Evolutionary conservation across 2,797 vertebrate species (phyloP).

Genomic region (Poecilia gillii): DNA sequence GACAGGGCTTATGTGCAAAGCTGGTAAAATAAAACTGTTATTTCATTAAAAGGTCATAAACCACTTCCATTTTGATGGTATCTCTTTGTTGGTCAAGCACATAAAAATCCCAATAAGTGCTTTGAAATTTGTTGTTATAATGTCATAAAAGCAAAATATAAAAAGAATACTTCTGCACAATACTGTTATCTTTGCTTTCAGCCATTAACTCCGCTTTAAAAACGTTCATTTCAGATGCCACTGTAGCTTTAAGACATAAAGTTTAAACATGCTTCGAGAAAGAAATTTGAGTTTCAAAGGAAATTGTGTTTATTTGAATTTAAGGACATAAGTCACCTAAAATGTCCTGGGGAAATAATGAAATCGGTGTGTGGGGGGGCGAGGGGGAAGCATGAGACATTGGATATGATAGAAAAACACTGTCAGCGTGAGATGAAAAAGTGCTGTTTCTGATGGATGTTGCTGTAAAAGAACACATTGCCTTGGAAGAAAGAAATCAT

Average conservation of each 20-base stretch:
- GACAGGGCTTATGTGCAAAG: not conserved
- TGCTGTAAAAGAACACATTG: slow-evolving; percentile 33
- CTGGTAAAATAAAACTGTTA: not conserved
- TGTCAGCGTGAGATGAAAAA: not conserved
- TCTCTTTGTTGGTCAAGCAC: not conserved
- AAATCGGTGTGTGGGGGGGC: not conserved
- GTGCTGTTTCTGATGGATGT: slow-evolving; percentile 33
- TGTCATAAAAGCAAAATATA: not conserved
- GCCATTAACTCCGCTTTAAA: slow-evolving; percentile 43
- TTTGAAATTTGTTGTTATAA: not conserved
- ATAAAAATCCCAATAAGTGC: not conserved
- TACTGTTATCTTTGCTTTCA: slow-evolving; percentile 43
- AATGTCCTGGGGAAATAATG: slow-evolving; percentile 25
- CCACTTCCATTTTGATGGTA: not conserved
- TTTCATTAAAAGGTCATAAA: not conserved
- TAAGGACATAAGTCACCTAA: slow-evolving; percentile 13
- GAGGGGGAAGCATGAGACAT: slow-evolving; percentile 6
- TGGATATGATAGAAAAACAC: not conserved
- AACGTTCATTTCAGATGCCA: slow-evolving; percentile 26
- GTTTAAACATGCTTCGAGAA: slow-evolving; percentile 28
- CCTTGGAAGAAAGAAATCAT: slow-evolving; percentile 21
- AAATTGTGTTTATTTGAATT: slow-evolving; percentile 19
- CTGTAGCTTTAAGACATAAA: slow-evolving; percentile 13
- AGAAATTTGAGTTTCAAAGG: slow-evolving; percentile 10
- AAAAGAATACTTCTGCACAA: not conserved